These are phyloP conservation scores for Sparidentex hasta DNA, from an alignment of 2,797 vertebrate genomes.

Conservation along the genomic window DNA sequence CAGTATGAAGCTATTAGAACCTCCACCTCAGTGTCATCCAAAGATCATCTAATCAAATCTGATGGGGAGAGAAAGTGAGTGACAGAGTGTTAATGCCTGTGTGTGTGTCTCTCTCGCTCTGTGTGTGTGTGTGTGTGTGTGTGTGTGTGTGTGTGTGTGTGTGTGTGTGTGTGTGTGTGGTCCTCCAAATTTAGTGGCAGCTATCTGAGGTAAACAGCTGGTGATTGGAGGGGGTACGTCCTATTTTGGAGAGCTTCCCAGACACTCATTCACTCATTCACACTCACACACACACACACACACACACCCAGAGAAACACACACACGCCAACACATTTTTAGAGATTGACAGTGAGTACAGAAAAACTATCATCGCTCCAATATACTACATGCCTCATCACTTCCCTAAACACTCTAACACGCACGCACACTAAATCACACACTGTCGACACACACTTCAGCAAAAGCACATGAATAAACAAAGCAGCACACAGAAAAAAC, in stretches of 20 bases:
- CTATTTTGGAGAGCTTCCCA: constrained; percentile 75
- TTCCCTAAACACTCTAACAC: constrained; percentile 35
- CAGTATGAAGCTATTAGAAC: constrained; percentile 30
- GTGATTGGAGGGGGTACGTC: constrained; percentile 73
- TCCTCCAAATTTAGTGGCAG: constrained; percentile 72
- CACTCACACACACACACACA: constrained; percentile 28
- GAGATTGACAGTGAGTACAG: constrained; percentile 30
- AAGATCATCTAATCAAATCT: constrained; percentile 56
- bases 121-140: constrained; percentile 34
- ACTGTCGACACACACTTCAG: constrained; percentile 57
- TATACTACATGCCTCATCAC: constrained; percentile 59
- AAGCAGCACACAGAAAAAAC: constrained; percentile 29
- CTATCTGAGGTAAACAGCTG: constrained; percentile 81
- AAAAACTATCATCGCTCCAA: constrained; percentile 35
- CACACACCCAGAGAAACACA: constrained; percentile 33
- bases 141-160: constrained; percentile 35
- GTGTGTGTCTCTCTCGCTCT: constrained; percentile 3
- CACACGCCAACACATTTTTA: constrained; percentile 7
- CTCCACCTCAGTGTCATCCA: constrained; percentile 38
- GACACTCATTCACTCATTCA: constrained; percentile 55
- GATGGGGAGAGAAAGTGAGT: constrained; percentile 53
- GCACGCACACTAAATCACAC: constrained; percentile 29
- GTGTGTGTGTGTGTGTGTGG: constrained; percentile 46
- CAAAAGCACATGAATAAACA: constrained; percentile 56
- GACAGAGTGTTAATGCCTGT: constrained; percentile 28